A percentile compares a stretch with the other conserved stretches of the same genome.
Conservation (phyloP, 2,113 vertebrate genomes). For the Coreoperca whiteheadi region DNA sequence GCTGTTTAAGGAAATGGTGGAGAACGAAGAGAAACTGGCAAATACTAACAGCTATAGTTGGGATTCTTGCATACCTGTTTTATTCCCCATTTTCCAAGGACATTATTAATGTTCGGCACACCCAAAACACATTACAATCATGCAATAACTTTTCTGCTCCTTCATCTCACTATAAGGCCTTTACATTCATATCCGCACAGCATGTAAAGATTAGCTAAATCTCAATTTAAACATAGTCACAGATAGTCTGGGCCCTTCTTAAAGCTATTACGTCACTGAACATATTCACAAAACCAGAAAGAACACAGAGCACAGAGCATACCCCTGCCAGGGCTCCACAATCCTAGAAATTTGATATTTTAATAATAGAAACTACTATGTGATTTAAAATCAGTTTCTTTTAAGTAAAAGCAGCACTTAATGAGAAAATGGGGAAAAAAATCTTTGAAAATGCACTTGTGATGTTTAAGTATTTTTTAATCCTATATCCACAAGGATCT, state of each 20-base stretch:
- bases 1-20: slow-evolving; percentile 29
- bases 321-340: not conserved
- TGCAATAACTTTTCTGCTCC: not conserved
- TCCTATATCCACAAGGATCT: not conserved
- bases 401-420: not conserved
- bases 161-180: not conserved
- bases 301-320: not conserved
- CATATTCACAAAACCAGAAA: not conserved
- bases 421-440: not conserved
- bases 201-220: not conserved
- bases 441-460: not conserved
- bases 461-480: not conserved
- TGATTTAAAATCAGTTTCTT: not conserved
- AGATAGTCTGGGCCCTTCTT: not conserved
- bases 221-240: not conserved
- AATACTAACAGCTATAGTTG: not conserved
- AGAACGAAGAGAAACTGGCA: not conserved
- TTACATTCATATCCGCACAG: not conserved
- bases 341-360: not conserved
- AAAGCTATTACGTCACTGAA: not conserved
- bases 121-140: not conserved
- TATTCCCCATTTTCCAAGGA: not conserved
- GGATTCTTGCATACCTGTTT: not conserved
- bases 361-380: not conserved
- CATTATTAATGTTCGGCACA: not conserved